These are phyloP conservation scores for Paratilapia polleni DNA, from an alignment of 2,113 vertebrate species.

Conservation along the genomic window DNA sequence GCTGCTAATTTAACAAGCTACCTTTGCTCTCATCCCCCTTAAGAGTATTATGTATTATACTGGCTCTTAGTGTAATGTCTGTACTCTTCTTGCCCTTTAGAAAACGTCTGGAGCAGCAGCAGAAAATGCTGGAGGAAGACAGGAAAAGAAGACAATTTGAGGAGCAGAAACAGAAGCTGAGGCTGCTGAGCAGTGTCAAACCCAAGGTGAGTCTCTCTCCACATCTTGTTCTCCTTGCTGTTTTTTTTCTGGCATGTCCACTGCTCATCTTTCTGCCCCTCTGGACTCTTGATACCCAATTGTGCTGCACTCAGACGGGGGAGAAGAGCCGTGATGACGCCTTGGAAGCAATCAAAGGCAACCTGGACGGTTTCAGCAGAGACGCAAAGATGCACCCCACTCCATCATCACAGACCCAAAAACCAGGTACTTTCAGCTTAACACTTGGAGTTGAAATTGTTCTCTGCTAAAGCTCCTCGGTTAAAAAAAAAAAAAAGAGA, in stretches of 20 bases:
- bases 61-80: not conserved
- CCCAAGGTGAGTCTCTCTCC: slow-evolving; percentile 85
- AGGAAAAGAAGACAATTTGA: slow-evolving; percentile 97
- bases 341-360: slow-evolving; percentile 98
- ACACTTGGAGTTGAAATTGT: not conserved
- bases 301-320: slow-evolving; percentile 80
- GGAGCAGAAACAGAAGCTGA: slow-evolving; percentile 98
- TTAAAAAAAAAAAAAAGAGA: rapidly evolving
- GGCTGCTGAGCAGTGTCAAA: slow-evolving; percentile 96
- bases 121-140: slow-evolving; percentile 96
- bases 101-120: slow-evolving; percentile 94
- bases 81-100: slow-evolving; percentile 47
- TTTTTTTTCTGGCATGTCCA: slow-evolving; percentile 9
- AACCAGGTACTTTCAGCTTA: slow-evolving; percentile 85
- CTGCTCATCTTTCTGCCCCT: not conserved
- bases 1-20: not conserved
- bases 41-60: not conserved
- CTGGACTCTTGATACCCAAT: not conserved
- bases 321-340: slow-evolving; percentile 98
- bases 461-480: not conserved
- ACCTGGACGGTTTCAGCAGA: slow-evolving; percentile 97
- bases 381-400: slow-evolving; percentile 98
- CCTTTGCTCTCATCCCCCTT: not conserved
- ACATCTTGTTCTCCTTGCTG: not conserved
- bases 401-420: slow-evolving; percentile 90